These are phyloP conservation scores for Cotesia typhae DNA, from an alignment of 1,140 invertebrate genomes.

Conservation along the genomic window DNA sequence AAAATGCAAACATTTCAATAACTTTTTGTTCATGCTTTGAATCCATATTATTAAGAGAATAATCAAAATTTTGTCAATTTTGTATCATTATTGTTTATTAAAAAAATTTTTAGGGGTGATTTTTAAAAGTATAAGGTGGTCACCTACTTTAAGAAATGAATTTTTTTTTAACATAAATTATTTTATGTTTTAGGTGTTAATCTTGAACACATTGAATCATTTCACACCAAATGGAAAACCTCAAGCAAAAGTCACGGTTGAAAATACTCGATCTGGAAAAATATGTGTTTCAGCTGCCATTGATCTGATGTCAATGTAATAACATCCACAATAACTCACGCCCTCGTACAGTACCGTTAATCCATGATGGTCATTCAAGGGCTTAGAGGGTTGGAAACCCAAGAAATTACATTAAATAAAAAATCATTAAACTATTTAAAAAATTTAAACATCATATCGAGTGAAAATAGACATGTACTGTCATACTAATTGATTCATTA, in stretches of 20 bases:
- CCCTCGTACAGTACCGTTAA: constrained; percentile 33
- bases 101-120: too few species aligned
- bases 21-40: too few species aligned
- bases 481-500: too few species aligned
- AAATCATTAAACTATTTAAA: not conserved
- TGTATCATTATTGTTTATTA: too few species aligned
- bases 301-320: constrained; percentile 35
- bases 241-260: constrained; percentile 73
- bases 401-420: constrained; percentile 29
- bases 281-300: constrained; percentile 34
- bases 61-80: too few species aligned
- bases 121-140: not conserved
- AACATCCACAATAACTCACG: constrained; percentile 35
- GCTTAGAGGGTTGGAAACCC: constrained; percentile 55
- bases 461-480: not conserved
- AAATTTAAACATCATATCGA: constrained; percentile 4
- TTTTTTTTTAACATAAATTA: constrained; percentile 29
- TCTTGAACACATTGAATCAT: constrained; percentile 72
- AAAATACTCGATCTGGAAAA: constrained; percentile 47
- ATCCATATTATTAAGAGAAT: too few species aligned
- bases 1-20: too few species aligned
- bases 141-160: constrained; percentile 12
- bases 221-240: constrained; percentile 75
- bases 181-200: constrained; percentile 67
- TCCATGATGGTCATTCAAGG: constrained; percentile 25